Base-by-base conservation (phyloP, 2,888 invertebrate species). In the Venusia cambrica region DNA sequence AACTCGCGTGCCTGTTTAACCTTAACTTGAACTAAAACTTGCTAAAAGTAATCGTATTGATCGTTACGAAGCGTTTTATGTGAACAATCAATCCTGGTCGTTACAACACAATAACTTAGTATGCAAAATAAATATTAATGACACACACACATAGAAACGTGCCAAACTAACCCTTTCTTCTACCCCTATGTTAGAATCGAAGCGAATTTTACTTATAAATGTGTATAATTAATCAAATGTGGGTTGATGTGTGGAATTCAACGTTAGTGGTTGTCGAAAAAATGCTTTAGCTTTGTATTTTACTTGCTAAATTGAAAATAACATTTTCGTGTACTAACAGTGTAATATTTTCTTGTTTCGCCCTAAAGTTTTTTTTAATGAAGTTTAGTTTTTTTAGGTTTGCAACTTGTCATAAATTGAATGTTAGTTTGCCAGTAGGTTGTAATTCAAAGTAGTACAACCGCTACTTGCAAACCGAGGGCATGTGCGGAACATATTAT, bases 101-200 rank as follows among this genome's bases (percentile, higher is more conserved):
- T 32, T 18, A 32, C 50, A 46, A 48, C 46, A 43, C 41, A 57
- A 66, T 64, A 65, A 69, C 63, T 69, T 69, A 66, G 73, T 71
- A 76, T 76, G 71, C 75, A 70, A 72, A 77, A 81, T 80, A 78
- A 79, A 79, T 80, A 81, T 81, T 79, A 79, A 80, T 76, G 75
- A 65, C 67, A 62, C 51, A 62, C 65, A 60, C 66, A 63, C 62
- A 63, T 51, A 57, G 43, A 43, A 38, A 51, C 24, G 39, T 24
- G 55, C 48, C 39, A 47, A 47, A 62, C 63, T 73, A 77, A 79
- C 83, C 85, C 84, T 77, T 77, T 77, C 72, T 77, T 67, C 66
- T 62, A 61, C 73, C 77, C 76, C 71, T 61, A 54, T 56, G 57
- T 48, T 56, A 57, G 62, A 62, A 69, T 67, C 60, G 66, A 61